Evolutionary conservation across 2,113 vertebrate genomes (phyloP).

Genomic region (Siniperca knerii): DNA sequence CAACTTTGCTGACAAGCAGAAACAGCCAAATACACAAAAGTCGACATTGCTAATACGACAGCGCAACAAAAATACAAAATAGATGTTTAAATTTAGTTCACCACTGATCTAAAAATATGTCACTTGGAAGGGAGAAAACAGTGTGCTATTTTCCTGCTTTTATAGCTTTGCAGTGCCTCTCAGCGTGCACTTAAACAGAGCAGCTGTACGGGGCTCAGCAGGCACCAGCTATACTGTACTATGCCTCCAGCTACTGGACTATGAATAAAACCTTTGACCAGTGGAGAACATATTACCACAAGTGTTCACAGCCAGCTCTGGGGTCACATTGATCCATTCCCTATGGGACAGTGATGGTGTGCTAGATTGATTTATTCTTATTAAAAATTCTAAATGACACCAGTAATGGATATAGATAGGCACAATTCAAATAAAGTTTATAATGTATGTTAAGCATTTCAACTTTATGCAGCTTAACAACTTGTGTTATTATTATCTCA

Average conservation of each 20-base stretch:
- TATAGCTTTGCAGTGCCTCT: constrained; percentile 43
- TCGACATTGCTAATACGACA: constrained; percentile 36
- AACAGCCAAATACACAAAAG: constrained; percentile 30
- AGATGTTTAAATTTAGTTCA: constrained; percentile 66
- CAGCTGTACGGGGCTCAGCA: constrained; percentile 50
- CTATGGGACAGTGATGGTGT: constrained; percentile 17
- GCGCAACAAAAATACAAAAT: constrained; percentile 54
- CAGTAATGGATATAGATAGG: background rate
- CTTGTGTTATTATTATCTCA: background rate
- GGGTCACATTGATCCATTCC: constrained; percentile 63
- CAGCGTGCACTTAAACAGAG: constrained; percentile 50
- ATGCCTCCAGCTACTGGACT: constrained; percentile 60
- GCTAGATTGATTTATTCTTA: background rate
- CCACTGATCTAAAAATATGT: constrained; percentile 74
- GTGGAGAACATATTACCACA: constrained; percentile 50
- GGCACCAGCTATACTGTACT: constrained; percentile 47
- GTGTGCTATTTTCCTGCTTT: constrained; percentile 51
- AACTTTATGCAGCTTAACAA: constrained; percentile 12
- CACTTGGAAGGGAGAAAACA: constrained; percentile 31
- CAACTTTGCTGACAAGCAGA: constrained; percentile 38
- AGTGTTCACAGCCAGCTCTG: constrained; percentile 45
- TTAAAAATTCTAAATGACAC: background rate
- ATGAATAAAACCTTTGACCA: constrained; percentile 72
- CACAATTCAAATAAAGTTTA: background rate
- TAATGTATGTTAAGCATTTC: background rate